Evolutionary conservation across 2,888 invertebrate species (phyloP), one percentile per base, ranked within the genome.

Genomic region (Chalcis sispes): DNA sequence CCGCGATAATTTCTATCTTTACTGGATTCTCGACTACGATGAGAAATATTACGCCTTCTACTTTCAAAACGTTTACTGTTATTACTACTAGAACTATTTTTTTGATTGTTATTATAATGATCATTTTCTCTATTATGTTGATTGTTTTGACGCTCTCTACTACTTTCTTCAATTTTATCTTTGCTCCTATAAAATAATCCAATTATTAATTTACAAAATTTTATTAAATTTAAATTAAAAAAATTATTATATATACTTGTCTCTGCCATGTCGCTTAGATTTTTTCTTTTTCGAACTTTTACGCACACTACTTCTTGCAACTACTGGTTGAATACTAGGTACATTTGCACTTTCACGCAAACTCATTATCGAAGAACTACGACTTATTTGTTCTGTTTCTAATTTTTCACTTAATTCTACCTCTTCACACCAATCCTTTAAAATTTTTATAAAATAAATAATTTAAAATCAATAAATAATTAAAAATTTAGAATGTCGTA

Each of bases 361-460:
- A 84, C 91, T 91, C 56, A 89, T 83, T 54, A 91, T 87, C 7
- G 91, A 91, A 1, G 91, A 91, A 82, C 91, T 91, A 74, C 91
- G 89, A 27, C 91, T 91, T 79, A 90, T 79, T 78, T 88, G 88
- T 84, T 90, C 91, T 27, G 89, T 89, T 81, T 90, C 90, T 65
- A 90, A 82, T 76, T 88, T 88, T 77, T 90, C 90, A 79, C 88
- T 89, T 72, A 90, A 82, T 84, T 92, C 92, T 20, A 92, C 91
- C 85, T 92, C 92, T 85, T 92, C 92, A 79, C 90, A 91, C 92
- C 92, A 92, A 85, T 92, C 91, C 90, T 91, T 78, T 71, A 84
- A 80, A 69, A n/a, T n/a, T n/a, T n/a, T 48, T 62, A 46, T 46
- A 29, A 74, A 59, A 40, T 46, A 36, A 71, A 25, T 10, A 42